These are phyloP conservation scores for Drosophila saltans DNA, from an alignment of 1,140 invertebrate genomes.

Conservation along the genomic window DNA sequence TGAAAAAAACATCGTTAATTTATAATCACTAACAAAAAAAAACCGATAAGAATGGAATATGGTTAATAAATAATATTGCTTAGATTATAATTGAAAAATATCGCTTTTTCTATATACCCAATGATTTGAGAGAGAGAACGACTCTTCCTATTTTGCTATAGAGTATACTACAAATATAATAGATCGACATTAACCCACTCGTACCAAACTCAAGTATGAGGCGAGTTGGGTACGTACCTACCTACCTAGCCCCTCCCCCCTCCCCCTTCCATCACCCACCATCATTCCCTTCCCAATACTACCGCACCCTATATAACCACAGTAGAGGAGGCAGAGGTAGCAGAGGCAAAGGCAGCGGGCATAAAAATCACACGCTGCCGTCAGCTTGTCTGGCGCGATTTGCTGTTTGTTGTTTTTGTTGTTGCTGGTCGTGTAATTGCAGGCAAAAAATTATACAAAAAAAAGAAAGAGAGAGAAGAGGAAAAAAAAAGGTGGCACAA, in stretches of 20 bases:
- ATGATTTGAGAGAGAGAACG: too few relatives aligned
- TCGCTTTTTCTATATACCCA: too few relatives aligned
- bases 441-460: constrained; percentile 45
- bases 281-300: neutral
- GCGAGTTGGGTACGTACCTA: neutral
- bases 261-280: too few relatives aligned
- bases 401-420: constrained; percentile 41
- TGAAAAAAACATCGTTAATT: too few relatives aligned
- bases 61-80: too few relatives aligned
- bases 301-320: constrained; percentile 14
- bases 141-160: neutral
- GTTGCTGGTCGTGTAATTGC: constrained; percentile 71
- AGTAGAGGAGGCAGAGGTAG: neutral
- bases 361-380: constrained; percentile 77
- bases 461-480: constrained; percentile 3
- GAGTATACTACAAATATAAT: constrained; percentile 3
- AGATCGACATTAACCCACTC: constrained; percentile 12
- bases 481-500: constrained; percentile 68
- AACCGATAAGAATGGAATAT: too few relatives aligned
- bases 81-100: too few relatives aligned
- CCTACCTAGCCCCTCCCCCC: neutral
- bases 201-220: neutral
- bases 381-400: constrained; percentile 78
- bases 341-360: constrained; percentile 35
- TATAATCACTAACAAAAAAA: too few relatives aligned